Evolutionary conservation across 2,797 vertebrate genomes (phyloP), one percentile per base, ranked within the genome.

Genomic region (Dryobates pubescens): DNA sequence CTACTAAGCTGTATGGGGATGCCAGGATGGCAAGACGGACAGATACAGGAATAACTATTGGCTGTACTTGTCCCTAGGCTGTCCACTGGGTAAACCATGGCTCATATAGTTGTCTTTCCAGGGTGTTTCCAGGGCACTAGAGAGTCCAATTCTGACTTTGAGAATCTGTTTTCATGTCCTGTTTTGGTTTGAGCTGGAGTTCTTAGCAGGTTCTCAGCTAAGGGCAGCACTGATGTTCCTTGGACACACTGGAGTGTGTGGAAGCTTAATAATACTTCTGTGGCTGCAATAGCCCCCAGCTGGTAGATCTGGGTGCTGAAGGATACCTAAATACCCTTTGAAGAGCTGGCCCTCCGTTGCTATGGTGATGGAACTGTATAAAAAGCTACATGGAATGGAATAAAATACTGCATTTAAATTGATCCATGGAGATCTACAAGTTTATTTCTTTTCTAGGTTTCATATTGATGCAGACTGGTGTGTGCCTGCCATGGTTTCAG

Each of bases 331-430:
- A 88, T 26, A 80, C 34, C 57, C 59, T 72, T 67, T 77, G 56
- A 90, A 85, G 53, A 92, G 78, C 72, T 68, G 89, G 92, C 92
- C 90, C 69, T 94, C 62, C 69, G 93, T 95, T 96, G 90, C 90
- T 81, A 94, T 96, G 90, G 92, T 75, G 65, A 94, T 75, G 22
- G 49, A 88, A 82, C 90, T 56, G 62, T 78, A 81, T 87, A 78
- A 92, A 90, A 94, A 93, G 62, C 69, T 81, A 57, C 82, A 87
- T 43, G 32, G 86, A 82, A 86, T 7, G 17, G 88, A 95, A 93
- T 91, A 76, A 96, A 93, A 93, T 77, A 92, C 57, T 85, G 75
- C 85, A 82, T 90, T 96, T 94, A 92, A 94, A 90, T 78, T 90
- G 78, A 84, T 53, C 59, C 3, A 0, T 2, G 3, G 75, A 94